Evolutionary conservation across 2,888 invertebrate species (phyloP), one percentile per base, ranked within the genome.

Genomic region (Cosmopolites sordidus): DNA sequence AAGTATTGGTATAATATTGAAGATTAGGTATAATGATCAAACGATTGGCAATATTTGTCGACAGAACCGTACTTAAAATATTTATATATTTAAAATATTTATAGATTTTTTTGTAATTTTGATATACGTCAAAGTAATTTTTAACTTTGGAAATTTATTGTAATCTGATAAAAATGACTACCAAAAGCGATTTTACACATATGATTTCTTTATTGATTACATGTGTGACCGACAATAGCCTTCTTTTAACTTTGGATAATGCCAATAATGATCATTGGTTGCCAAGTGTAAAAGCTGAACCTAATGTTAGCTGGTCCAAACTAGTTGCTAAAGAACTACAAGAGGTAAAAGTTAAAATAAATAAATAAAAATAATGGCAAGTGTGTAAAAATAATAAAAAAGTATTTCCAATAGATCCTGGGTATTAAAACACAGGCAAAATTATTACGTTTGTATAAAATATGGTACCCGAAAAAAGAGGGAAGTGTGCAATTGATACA

Each of bases 181-280:
- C 12, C n/a, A 29, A 22, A 9, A 9, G 9, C 3, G 60, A 62
- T 2, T 51, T 64, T 5, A 58, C 59, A 37, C 67, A 69, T 59
- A 63, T 66, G 4, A 59, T 69, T 9, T 72, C 72, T 1, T 48
- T 67, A 22, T 57, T 65, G 4, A 58, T 66, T 17, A 65, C 58
- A 52, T 71, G 71, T 50, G 33, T 50, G 0, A 53, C 58, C 2
- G 72, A 72, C 38, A 56, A 53, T 17, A 65, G 69, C n/a, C 53
- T 69, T 29, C 56, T 72, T 64, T 50, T 70, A 16, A 62, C 62
- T 2, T 53, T 66, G 9, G 69, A 70, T 39, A 49, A 52, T 12
- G 57, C 56, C 11, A 60, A 62, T n/a, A 62, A 62, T 29, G 70
- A 71, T 43, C 69, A 66, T 51, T 70, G 69, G 68, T 58, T 73